Evolutionary conservation across 1,140 invertebrate genomes (phyloP).

Genomic region (Anadara kagoshimensis): DNA sequence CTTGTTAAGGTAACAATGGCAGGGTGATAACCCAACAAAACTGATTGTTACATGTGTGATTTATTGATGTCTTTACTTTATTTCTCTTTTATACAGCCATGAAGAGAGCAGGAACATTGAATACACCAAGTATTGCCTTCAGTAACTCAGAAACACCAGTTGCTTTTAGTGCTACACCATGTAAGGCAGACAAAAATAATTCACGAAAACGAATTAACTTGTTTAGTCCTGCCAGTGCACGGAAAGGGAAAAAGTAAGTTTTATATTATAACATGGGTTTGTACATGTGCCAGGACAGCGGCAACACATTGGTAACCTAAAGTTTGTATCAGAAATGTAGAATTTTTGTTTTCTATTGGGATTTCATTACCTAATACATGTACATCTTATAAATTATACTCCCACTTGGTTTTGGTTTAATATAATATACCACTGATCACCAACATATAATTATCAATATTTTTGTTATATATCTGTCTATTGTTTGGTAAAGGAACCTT

Average conservation of each 20-base stretch:
- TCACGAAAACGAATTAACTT: slow-evolving; percentile 55
- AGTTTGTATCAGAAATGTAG: neutral
- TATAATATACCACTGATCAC: no score
- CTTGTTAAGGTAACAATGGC: no score
- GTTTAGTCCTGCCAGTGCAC: slow-evolving; percentile 56
- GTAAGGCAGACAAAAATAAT: slow-evolving; percentile 26
- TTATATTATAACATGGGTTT: no score
- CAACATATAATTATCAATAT: no score
- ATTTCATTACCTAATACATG: neutral
- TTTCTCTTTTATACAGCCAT: slow-evolving; percentile 30
- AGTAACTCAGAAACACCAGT: slow-evolving; percentile 34
- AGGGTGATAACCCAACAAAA: neutral
- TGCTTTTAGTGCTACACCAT: slow-evolving; percentile 48
- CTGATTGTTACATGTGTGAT: neutral
- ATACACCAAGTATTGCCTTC: slow-evolving; percentile 51
- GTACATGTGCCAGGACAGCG: no score
- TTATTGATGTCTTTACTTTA: neutral
- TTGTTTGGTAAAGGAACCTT: no score
- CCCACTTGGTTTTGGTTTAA: no score
- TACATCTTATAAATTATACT: neutral
- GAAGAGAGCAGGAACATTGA: slow-evolving; percentile 37
- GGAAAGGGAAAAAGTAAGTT: slow-evolving; percentile 57
- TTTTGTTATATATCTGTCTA: no score
- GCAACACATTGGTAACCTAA: no score
- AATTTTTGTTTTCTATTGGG: neutral